A percentile compares a stretch with the other conserved stretches of the same genome.
These are phyloP conservation scores for Gobio occitaniae DNA, from an alignment of 2,797 vertebrate species.

Conservation along the genomic window DNA sequence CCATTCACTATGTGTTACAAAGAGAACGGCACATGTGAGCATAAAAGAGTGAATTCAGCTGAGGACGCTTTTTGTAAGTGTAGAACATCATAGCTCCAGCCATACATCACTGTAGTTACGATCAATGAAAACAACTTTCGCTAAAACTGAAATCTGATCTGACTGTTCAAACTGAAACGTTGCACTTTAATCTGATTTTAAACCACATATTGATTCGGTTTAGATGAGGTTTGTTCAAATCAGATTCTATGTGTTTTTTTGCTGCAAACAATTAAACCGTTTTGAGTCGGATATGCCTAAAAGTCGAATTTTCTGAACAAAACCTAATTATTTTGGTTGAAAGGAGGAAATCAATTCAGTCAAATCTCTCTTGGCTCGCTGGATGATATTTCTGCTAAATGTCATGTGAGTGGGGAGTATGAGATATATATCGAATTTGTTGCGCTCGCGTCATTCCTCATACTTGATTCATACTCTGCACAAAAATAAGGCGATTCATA, in stretches of 20 bases:
- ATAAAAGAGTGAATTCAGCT: conserved; percentile 8
- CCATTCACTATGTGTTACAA: not conserved
- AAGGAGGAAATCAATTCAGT: conserved; percentile 17
- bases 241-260: no score
- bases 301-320: not conserved
- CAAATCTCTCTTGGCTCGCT: not conserved
- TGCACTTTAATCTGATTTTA: not conserved
- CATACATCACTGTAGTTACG: not conserved
- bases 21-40: not conserved
- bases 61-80: not conserved
- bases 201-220: not conserved
- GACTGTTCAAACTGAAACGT: not conserved
- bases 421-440: conserved; percentile 5
- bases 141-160: not conserved
- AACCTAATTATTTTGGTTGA: not conserved
- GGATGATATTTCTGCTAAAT: conserved; percentile 34
- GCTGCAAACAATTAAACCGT: not conserved
- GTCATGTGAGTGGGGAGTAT: not conserved
- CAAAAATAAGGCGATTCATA: not conserved
- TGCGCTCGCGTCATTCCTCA: not conserved
- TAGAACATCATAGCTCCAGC: not conserved
- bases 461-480: not conserved
- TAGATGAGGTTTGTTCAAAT: conserved; percentile 1
- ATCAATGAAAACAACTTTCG: not conserved
- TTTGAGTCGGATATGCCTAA: not conserved